Evolutionary conservation across 2,888 invertebrate species (phyloP).

Genomic region (Agrochola lota): DNA sequence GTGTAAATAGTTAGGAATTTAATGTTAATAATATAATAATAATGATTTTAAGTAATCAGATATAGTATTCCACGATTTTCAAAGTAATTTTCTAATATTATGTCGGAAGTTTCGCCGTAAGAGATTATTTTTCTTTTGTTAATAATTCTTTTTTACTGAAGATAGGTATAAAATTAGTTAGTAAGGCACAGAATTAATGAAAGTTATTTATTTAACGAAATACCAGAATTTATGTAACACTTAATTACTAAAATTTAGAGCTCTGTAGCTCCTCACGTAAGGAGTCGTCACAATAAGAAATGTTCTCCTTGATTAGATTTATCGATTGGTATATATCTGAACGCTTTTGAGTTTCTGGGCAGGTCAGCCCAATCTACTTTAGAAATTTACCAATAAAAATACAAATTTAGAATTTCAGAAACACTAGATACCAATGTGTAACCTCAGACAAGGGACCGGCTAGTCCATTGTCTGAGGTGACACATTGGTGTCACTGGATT

Average conservation of each 20-base stretch:
- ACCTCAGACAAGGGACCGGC: no score
- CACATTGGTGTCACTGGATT: constrained; percentile 23
- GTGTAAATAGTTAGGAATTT: not conserved
- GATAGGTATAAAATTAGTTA: not conserved
- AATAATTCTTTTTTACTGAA: not conserved
- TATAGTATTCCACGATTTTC: not conserved
- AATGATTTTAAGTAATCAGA: not conserved
- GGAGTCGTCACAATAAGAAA: not conserved
- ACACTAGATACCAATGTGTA: not conserved
- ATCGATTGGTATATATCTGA: not conserved
- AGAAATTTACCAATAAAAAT: no score
- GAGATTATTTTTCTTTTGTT: no score
- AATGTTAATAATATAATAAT: not conserved
- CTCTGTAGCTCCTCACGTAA: not conserved
- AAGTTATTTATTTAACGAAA: not conserved
- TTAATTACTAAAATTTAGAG: not conserved
- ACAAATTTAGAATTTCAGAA: not conserved
- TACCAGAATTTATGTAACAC: not conserved
- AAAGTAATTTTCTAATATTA: not conserved
- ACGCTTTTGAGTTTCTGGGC: not conserved
- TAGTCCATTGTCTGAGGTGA: constrained; percentile 2
- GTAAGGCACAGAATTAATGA: not conserved
- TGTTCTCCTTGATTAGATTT: not conserved
- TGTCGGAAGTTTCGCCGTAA: not conserved
- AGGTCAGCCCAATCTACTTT: not conserved